Conservation (phyloP, 2,888 invertebrate genomes). For the Cephalotes varians region DNA sequence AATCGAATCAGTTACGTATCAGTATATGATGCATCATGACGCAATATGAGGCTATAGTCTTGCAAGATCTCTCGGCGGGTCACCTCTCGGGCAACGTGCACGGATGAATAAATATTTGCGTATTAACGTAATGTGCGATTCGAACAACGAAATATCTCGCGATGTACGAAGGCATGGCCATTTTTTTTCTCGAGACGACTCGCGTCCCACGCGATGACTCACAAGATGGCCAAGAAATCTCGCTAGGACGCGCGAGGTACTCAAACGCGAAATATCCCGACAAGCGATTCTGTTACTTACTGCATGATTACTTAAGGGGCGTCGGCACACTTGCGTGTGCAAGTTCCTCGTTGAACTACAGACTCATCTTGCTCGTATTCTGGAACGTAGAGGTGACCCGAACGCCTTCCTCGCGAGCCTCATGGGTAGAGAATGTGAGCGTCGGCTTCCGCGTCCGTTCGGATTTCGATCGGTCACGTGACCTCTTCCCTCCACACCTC, state of each 20-base stretch:
- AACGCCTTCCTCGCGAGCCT: slow-evolving; percentile 79
- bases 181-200: not conserved
- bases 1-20: not conserved
- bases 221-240: slow-evolving; percentile 76
- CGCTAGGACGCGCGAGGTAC: not conserved
- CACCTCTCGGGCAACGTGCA: not conserved
- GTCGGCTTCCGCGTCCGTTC: slow-evolving; percentile 42
- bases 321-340: slow-evolving; percentile 92
- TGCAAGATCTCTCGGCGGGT: not conserved
- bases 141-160: not conserved
- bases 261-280: not conserved
- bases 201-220: slow-evolving; percentile 47
- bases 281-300: slow-evolving; percentile 87
- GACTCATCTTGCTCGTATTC: slow-evolving; percentile 90
- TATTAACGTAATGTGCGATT: not conserved
- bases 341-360: slow-evolving; percentile 89
- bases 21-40: slow-evolving; percentile 60
- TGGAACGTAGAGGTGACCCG: slow-evolving; percentile 86
- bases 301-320: slow-evolving; percentile 88
- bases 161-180: not conserved
- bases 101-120: not conserved
- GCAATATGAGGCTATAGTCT: slow-evolving; percentile 58
- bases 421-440: slow-evolving; percentile 83
- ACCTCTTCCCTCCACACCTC: slow-evolving; percentile 26
- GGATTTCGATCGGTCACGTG: slow-evolving; percentile 74